Evolutionary conservation across 2,113 vertebrate genomes (phyloP), one percentile per base, ranked within the genome.

Genomic region (Vulpes vulpes): DNA sequence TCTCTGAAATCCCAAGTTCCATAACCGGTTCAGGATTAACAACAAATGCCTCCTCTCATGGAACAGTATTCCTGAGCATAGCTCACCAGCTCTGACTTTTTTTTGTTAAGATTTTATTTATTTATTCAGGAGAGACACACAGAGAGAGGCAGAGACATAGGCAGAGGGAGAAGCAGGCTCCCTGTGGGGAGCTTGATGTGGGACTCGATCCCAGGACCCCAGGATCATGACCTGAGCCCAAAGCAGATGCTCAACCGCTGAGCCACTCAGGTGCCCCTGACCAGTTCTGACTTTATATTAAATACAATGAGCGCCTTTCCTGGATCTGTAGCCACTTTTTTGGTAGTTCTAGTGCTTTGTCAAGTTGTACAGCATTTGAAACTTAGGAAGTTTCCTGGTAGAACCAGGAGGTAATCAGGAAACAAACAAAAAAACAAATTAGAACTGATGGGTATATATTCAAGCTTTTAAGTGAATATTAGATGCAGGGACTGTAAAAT

Each of bases 381-480:
- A 96, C 53, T 93, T 90, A 87, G 74, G 74, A 97, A 83, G 76
- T 96, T 97, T 97, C 73, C 87, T 90, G n/a, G 30, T 81, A 81
- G 83, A 97, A 96, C 86, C 14, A 88, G 85, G 80, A 94, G 92
- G 27, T 88, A 93, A 94, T 97, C 86, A 95, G 95, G 90, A 96
- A 97, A 82, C 59, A 97, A 96, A 95, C 81, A 73, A 96, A 95
- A 73, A 95, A 94, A 43, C 80, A 93, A 94, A 96, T 97, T 96
- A 96, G 96, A 92, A 95, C 74, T 65, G 55, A 55, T 38, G 17
- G 79, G 89, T 59, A 43, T 78, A 85, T 79, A 93, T 35, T 62
- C 27, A 89, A 78, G 89, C 85, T 97, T 95, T 96, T 94, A 97
- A 95, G 82, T 90, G 93, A 97, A 91, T 97, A 94, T 97, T 96